phyloP scores from a whole-genome alignment of 2,113 vertebrate species.

The Myrmecobius fasciatus region DNA sequence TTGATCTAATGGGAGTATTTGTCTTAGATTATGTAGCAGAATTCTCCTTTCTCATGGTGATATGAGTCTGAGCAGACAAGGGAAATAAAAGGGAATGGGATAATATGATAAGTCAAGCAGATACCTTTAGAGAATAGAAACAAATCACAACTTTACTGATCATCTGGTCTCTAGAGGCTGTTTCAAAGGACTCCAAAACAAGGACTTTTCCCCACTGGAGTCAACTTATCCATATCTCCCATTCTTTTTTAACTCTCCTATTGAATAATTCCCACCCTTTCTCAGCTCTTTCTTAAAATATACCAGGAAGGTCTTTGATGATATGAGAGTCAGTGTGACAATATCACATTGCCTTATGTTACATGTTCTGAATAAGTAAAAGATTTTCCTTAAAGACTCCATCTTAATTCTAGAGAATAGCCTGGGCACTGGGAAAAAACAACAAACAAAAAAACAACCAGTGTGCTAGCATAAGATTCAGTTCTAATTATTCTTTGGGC shows the following conservation, averaged over 20 bases:
- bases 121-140: neutral
- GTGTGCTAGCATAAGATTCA: neutral
- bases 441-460: too few relatives aligned
- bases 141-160: neutral
- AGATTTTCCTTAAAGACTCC: neutral
- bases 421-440: neutral
- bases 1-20: slow-evolving; percentile 33
- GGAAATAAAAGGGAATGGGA: slow-evolving; percentile 15
- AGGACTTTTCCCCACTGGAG: slow-evolving; percentile 13
- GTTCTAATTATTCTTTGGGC: neutral
- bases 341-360: neutral
- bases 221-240: neutral
- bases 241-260: slow-evolving; percentile 19
- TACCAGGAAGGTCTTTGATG: neutral
- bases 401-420: slow-evolving; percentile 34
- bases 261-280: slow-evolving; percentile 4
- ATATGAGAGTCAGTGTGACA: neutral
- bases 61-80: slow-evolving; percentile 24
- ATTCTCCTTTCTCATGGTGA: neutral
- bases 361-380: neutral
- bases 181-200: neutral
- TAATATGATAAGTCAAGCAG: slow-evolving; percentile 1
- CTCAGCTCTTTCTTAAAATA: slow-evolving; percentile 30
- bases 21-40: slow-evolving; percentile 44
- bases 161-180: neutral